Base-by-base conservation (phyloP, 2,113 vertebrate genomes). In the Gadus macrocephalus region DNA sequence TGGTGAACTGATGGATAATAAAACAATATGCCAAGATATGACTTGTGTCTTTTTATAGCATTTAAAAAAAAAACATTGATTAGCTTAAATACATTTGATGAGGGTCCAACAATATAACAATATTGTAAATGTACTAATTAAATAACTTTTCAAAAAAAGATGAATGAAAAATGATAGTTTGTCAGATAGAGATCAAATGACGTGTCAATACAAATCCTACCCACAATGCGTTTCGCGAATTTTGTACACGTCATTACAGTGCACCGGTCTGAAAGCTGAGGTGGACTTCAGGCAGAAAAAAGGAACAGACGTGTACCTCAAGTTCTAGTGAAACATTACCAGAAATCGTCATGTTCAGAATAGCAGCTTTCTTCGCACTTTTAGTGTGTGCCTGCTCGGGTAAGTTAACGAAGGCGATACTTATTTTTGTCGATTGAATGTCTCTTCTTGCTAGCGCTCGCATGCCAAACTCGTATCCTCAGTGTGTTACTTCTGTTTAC, bases 301-400 rank as follows among this genome's bases (percentile, higher is more conserved):
- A 49, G 17, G n/a, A 9, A 0, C 58, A 60, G 20, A 17, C 7
- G 42, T 20, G 19, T n/a, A 66, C 5, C 62, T 7, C 49, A 27
- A 55, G 2, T 55, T 15, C 28, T 58, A 69, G 6, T 38, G 31
- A 73, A 25, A 35, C 4, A 64, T 17, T 3, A 49, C 11, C 4
- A 42, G 66, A 76, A 65, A 9, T 1, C 71, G 85, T 8, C 0
- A 91, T 89, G 88, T 83, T 89, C 49, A 86, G 86, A 72, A 78
- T 82, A 76, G 80, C 80, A 3, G 71, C 82, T 5, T 77, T 91
- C 67, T 66, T 91, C 62, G 66, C 81, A 11, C 60, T 91, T 67
- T 71, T 91, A 17, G 71, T 81, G 69, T 86, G 61, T 38, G 64
- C 81, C 17, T 90, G 89, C 75, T 86, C 83, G 16, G 91, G 91